Conservation (phyloP, 2,797 vertebrate species). For the Phoeniculus purpureus region DNA sequence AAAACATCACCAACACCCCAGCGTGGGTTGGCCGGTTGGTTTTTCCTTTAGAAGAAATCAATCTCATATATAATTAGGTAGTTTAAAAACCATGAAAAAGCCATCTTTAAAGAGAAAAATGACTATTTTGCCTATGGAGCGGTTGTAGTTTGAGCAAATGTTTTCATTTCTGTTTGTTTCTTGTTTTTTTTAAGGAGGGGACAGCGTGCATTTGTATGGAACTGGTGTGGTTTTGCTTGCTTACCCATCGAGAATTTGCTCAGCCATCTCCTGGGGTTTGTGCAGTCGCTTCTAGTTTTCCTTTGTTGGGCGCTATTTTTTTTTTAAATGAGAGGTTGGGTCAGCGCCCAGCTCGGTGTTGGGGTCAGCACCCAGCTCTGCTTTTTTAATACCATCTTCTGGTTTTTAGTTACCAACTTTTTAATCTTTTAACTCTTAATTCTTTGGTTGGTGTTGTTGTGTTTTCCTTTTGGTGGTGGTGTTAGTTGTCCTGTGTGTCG, state of each 20-base stretch:
- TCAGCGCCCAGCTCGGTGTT: slow-evolving; percentile 8
- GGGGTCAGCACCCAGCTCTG: slow-evolving; percentile 34
- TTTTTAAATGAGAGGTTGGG: slow-evolving; percentile 37
- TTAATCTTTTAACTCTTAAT: background rate
- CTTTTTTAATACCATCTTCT: slow-evolving; percentile 56
- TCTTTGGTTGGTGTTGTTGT: background rate
- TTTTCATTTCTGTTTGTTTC: slow-evolving; percentile 73
- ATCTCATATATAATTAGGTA: slow-evolving; percentile 78
- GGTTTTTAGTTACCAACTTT: slow-evolving; percentile 42
- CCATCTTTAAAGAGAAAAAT: slow-evolving; percentile 83
- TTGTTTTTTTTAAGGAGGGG: slow-evolving; percentile 75
- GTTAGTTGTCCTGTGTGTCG: background rate
- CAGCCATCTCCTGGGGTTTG: slow-evolving; percentile 32
- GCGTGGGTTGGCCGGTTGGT: background rate
- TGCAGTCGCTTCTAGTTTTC: background rate
- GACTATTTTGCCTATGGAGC: slow-evolving; percentile 88
- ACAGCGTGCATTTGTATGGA: slow-evolving; percentile 76
- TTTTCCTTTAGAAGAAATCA: slow-evolving; percentile 72
- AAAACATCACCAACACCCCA: slow-evolving; percentile 70
- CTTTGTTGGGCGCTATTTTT: background rate
- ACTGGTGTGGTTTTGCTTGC: slow-evolving; percentile 49
- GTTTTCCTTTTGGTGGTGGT: slow-evolving; percentile 53
- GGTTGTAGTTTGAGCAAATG: slow-evolving; percentile 84
- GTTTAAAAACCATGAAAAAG: slow-evolving; percentile 81
- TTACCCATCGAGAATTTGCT: slow-evolving; percentile 7